Evolutionary conservation across 1,140 invertebrate species (phyloP), one percentile per base, ranked within the genome.

Genomic region (Halyomorpha halys): DNA sequence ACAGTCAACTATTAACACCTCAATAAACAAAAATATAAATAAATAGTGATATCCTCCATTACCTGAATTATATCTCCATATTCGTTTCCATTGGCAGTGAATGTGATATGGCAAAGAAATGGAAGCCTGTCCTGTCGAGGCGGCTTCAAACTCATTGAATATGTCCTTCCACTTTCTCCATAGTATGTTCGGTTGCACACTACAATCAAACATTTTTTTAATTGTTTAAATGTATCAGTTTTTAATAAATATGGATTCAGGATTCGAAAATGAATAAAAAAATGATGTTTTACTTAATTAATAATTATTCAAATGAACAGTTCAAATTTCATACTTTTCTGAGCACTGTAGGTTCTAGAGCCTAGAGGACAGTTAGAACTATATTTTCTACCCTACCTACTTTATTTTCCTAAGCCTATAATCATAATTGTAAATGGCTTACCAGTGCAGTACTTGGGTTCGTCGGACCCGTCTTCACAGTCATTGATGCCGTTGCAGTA

Each of bases 151-250:
- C 82, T 81, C 74, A 90, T 73, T 69, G 85, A 81, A 76, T 92
- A 91, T 25, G 89, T 90, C 69, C 86, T 82, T 51, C 87, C 86
- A 67, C 86, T 83, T 69, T 86, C 87, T n/a, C 89, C 89, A 74
- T 92, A 90, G 74, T 91, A 92, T 30, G 89, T 92, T 65, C 89
- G 81, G 74, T 92, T 92, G 77, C 89, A 92, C 44, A 86, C 87
- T 77, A 80, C 19, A 81, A 81, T 56, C 6, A 63, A 63, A 27
- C 23, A 21, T 27, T 49, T 15, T 49, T 30, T 8, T 30, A n/a
- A n/a, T n/a, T n/a, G n/a, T n/a, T n/a, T n/a, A n/a, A n/a, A n/a
- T n/a, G n/a, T n/a, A n/a, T n/a, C n/a, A n/a, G n/a, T n/a, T n/a
- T n/a, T n/a, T n/a, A n/a, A n/a, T n/a, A n/a, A n/a, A n/a, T n/a